Percentiles rank a stretch among this genome's conserved stretches.
These are phyloP conservation scores for Biston stratarius DNA, from an alignment of 2,888 invertebrate species.

Conservation along the genomic window DNA sequence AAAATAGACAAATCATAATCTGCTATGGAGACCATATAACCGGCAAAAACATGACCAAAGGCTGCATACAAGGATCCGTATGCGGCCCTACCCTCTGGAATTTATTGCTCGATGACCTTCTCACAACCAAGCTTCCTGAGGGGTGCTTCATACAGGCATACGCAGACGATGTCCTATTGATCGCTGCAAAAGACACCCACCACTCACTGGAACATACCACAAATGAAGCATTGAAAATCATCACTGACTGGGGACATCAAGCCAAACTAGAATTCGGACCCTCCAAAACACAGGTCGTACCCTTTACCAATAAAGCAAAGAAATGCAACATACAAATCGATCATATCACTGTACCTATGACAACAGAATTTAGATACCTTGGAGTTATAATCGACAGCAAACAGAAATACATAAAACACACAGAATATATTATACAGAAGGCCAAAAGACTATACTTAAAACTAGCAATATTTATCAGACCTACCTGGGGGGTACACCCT, in stretches of 20 bases:
- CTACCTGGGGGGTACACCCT: not conserved
- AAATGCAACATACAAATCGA: not conserved
- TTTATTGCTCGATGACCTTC: not conserved
- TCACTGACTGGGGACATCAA: not conserved
- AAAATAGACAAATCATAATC: not conserved
- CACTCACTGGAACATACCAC: not conserved
- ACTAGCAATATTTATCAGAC: not conserved
- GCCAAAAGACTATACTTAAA: not conserved
- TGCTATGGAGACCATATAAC: not conserved
- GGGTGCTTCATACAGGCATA: not conserved
- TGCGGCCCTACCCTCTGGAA: not conserved
- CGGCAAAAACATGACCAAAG: not conserved
- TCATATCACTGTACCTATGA: not conserved
- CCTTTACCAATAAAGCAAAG: not conserved
- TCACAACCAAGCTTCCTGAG: not conserved
- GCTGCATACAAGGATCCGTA: not conserved
- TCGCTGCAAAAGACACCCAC: not conserved
- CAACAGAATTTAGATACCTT: not conserved
- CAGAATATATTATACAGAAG: not conserved
- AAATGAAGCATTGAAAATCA: not conserved
- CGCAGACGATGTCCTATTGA: not conserved
- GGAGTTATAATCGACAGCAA: not conserved
- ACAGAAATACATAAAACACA: not conserved
- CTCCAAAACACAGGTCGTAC: not conserved
- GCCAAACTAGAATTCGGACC: not conserved